Evolutionary conservation across 2,888 invertebrate species (phyloP).

Genomic region (Ophion costatus): DNA sequence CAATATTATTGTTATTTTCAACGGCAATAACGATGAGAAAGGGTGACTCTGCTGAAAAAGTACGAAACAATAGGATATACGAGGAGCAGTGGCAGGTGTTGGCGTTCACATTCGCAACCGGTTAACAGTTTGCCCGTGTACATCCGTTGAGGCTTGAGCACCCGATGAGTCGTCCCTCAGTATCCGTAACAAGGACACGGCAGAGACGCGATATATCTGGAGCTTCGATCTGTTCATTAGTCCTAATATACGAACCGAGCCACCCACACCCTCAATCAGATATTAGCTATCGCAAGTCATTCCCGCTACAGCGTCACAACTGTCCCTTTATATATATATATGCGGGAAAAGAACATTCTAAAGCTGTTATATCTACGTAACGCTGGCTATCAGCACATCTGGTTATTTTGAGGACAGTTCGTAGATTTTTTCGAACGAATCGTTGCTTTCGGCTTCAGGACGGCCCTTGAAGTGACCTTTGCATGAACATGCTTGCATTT

Average conservation of each 20-base stretch:
- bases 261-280: conserved; percentile 77
- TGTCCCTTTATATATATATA: conserved; percentile 18
- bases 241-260: conserved; percentile 78
- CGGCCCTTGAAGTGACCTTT: no score
- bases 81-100: conserved; percentile 22
- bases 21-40: background rate
- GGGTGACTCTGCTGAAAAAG: background rate
- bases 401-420: background rate
- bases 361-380: no score
- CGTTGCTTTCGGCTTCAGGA: no score
- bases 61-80: conserved; percentile 31
- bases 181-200: conserved; percentile 71
- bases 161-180: conserved; percentile 24
- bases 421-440: background rate
- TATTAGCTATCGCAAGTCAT: conserved; percentile 68
- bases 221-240: conserved; percentile 79
- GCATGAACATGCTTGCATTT: no score
- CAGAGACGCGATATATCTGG: conserved; percentile 70
- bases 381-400: no score
- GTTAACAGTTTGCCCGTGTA: conserved; percentile 38
- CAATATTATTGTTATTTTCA: background rate
- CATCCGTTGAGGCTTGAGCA: conserved; percentile 35
- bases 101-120: conserved; percentile 19
- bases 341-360: background rate
- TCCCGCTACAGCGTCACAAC: conserved; percentile 47